A percentile compares a stretch with the other conserved stretches of the same genome.
These are phyloP conservation scores for Aplysia californica DNA, from an alignment of 1,140 invertebrate genomes.

Conservation along the genomic window DNA sequence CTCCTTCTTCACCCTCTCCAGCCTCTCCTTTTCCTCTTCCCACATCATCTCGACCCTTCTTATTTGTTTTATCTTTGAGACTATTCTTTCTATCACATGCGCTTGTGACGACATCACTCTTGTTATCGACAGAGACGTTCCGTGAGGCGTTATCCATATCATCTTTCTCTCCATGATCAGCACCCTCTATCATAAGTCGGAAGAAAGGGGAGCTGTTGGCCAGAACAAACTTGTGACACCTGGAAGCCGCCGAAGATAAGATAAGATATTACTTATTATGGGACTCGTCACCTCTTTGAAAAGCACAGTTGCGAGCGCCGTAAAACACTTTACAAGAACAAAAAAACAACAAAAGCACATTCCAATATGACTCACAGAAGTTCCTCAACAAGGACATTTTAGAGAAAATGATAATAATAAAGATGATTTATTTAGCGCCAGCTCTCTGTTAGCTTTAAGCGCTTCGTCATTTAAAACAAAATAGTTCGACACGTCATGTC, in stretches of 20 bases:
- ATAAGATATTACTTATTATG: not conserved
- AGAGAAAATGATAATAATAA: not conserved
- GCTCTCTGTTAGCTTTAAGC: no score
- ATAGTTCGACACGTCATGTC: no score
- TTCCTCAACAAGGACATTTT: not conserved
- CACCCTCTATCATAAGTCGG: slow-evolving; percentile 3
- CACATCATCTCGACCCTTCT: not conserved
- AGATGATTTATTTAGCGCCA: not conserved
- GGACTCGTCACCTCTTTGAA: no score
- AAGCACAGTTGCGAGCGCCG: no score
- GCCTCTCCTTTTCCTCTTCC: slow-evolving; percentile 1
- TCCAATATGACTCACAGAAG: not conserved
- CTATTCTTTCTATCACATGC: not conserved
- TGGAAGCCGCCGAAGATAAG: not conserved
- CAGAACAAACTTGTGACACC: slow-evolving; percentile 20
- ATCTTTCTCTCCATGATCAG: no score
- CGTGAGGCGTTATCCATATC: slow-evolving; percentile 7
- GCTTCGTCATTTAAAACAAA: no score
- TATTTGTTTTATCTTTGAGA: not conserved
- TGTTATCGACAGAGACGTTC: not conserved
- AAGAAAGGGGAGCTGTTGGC: slow-evolving; percentile 13
- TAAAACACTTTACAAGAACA: not conserved
- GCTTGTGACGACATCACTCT: not conserved
- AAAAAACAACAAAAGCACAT: not conserved
- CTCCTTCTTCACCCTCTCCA: not conserved